Percentiles rank a stretch among this genome's conserved stretches.
Conservation (phyloP, 2,888 invertebrate species). For the Apamea anceps region DNA sequence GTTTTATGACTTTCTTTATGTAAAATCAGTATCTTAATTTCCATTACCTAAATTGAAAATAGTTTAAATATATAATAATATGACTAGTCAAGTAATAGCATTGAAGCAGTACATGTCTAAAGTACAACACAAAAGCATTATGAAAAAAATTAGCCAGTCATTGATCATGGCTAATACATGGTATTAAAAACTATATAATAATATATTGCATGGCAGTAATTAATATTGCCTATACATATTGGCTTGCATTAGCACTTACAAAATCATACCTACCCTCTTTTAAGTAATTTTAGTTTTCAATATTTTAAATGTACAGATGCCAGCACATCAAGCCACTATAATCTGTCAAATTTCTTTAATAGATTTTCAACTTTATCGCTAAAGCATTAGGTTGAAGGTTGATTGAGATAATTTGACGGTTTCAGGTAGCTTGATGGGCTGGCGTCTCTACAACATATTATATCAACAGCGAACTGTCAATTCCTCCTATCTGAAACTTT, state of each 20-base stretch:
- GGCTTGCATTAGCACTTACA: conserved; percentile 48
- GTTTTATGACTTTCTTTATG: neutral
- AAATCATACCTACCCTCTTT: conserved; percentile 14
- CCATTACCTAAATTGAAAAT: conserved; percentile 16
- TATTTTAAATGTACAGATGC: neutral
- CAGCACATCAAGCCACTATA: too few species aligned
- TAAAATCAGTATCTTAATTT: conserved; percentile 19
- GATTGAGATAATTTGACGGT: too few species aligned
- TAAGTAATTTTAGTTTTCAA: conserved; percentile 4
- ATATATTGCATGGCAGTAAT: conserved; percentile 48
- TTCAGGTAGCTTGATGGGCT: too few species aligned
- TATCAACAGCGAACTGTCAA: neutral
- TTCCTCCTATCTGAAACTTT: neutral
- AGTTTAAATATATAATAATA: conserved; percentile 15
- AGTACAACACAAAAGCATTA: conserved; percentile 55
- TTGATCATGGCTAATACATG: conserved; percentile 20
- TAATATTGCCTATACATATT: conserved; percentile 35
- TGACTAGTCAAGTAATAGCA: conserved; percentile 47
- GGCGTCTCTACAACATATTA: neutral
- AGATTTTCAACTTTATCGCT: too few species aligned
- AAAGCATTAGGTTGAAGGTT: too few species aligned
- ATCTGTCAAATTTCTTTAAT: too few species aligned
- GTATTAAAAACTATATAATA: conserved; percentile 35
- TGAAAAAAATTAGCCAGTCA: conserved; percentile 23
- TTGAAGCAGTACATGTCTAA: conserved; percentile 33